phyloP scores from a whole-genome alignment of 2,113 vertebrate genomes.

The Procapra przewalskii region DNA sequence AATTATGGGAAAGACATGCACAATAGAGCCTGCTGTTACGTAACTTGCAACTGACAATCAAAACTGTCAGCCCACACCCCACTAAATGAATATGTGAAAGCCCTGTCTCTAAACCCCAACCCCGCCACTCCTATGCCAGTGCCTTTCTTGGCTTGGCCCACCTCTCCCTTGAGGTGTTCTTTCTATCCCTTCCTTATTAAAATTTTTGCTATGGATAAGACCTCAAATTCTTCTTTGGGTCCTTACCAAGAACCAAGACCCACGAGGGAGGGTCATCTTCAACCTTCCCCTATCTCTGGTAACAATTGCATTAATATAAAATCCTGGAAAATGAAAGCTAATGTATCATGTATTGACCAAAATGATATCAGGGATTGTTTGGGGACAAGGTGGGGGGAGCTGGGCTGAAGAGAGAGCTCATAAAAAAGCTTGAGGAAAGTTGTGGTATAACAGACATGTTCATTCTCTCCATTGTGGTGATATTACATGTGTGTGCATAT shows the following conservation, averaged over 20 bases:
- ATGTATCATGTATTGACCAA: not conserved
- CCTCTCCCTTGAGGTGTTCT: not conserved
- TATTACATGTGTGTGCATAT: too few relatives aligned
- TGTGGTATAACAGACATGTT: accelerated
- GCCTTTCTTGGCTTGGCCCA: not conserved
- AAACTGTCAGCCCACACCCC: not conserved
- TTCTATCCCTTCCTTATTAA: not conserved
- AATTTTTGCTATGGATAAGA: not conserved
- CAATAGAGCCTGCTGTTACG: not conserved
- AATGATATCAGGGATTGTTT: not conserved
- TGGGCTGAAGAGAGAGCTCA: not conserved
- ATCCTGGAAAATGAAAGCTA: not conserved
- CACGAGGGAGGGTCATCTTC: not conserved
- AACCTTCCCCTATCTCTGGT: not conserved
- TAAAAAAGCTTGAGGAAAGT: not conserved
- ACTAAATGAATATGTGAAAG: not conserved
- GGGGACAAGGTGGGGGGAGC: not conserved
- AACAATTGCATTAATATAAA: not conserved
- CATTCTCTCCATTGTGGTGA: not conserved
- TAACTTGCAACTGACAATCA: not conserved
- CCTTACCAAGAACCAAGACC: not conserved
- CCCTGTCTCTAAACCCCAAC: not conserved
- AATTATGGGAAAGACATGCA: not conserved
- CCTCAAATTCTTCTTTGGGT: not conserved
- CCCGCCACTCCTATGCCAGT: not conserved